Base-by-base conservation (phyloP, 1,140 invertebrate genomes). In the Scaptomyza hsui region DNA sequence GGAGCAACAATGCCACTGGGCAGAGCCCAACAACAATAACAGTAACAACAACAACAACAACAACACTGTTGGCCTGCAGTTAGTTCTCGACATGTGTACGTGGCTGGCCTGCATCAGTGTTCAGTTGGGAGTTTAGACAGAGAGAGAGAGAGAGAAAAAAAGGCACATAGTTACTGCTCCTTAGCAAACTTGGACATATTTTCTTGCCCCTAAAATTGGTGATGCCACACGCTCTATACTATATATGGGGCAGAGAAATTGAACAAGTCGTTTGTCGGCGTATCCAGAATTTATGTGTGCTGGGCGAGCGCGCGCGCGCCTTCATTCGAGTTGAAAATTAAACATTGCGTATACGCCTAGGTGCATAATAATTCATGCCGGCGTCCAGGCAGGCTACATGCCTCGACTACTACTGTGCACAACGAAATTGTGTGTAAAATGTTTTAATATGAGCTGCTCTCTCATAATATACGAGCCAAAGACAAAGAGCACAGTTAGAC, bases 331-430 rank as follows among this genome's bases (percentile, higher is more conserved):
- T 88, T 86, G 82, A 88, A 86, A 88, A 88, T 88, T 88, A 88
- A 89, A 88, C 83, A 88, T 88, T 88, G 82, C 82, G 82, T 88
- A 88, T 89, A 88, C 82, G 82, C 82, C 83, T 88, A 88, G 83
- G 83, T 89, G 83, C 83, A 88, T 88, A 88, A 86, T 86, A 86
- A 86, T 86, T 86, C 82, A 86, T 86, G 67, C 65, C 68, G 12
- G 47, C 29, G 56, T 78, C 62, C 75, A 56, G 63, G 60, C 67
- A 35, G 67, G 55, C 19, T 21, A n/a, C 55, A 15, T n/a, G 51
- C 68, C 60, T 21, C 42, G 48, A 70, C 64, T 74, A 1, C 42
- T 45, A 70, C 64, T 74, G 1, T 29, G 26, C 1, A 74, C 77
- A 88, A 70, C 70, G 82, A 86, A 86, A 86, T 86, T 88, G 81